Percentiles rank a stretch among this genome's conserved stretches.
Conservation (phyloP, 2,888 invertebrate genomes). For the Tenthredo amoena region DNA sequence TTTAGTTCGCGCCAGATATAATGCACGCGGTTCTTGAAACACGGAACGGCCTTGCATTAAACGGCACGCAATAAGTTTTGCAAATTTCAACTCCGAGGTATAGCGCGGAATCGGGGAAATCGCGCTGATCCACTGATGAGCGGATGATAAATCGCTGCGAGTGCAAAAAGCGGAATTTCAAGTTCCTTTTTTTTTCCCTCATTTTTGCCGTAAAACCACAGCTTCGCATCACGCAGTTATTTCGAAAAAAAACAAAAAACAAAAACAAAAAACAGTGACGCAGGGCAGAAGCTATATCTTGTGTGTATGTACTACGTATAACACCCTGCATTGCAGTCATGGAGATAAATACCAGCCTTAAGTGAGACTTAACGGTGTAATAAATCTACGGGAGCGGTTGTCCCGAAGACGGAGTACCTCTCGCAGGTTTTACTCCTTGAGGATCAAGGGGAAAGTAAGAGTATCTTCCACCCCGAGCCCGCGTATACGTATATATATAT, state of each 20-base stretch:
- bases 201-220: neutral
- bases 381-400: slow-evolving; percentile 67
- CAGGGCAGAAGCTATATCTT: neutral
- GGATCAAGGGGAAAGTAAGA: slow-evolving; percentile 5
- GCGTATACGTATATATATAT: neutral
- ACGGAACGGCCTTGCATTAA: neutral
- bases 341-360: slow-evolving; percentile 65
- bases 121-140: neutral
- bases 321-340: slow-evolving; percentile 55
- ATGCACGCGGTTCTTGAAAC: neutral
- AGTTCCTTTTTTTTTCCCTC: neutral
- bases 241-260: no score
- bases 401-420: slow-evolving; percentile 56
- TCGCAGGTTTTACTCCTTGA: slow-evolving; percentile 39
- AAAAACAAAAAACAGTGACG: no score
- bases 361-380: slow-evolving; percentile 69
- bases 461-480: slow-evolving; percentile 30
- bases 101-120: neutral
- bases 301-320: neutral
- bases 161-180: neutral
- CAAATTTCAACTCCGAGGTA: neutral
- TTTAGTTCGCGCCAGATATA: slow-evolving; percentile 34
- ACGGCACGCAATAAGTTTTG: neutral
- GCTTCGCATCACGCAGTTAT: no score
- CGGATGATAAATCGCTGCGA: neutral